Percentiles rank a stretch among this genome's conserved stretches.
These are phyloP conservation scores for Drosophila mayaguana DNA, from an alignment of 2,888 invertebrate genomes.

Conservation along the genomic window DNA sequence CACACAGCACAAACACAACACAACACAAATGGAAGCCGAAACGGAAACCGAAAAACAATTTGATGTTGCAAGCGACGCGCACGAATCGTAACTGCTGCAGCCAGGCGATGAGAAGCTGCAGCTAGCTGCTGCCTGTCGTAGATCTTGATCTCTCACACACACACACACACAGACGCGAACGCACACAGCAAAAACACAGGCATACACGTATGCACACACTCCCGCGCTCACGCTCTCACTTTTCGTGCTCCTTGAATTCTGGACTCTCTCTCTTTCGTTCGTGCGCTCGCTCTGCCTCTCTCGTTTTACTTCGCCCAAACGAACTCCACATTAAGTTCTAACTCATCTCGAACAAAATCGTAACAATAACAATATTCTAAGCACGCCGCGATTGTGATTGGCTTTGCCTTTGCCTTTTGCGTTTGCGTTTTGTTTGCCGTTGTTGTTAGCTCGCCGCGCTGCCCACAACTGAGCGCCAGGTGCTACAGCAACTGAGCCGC, in stretches of 20 bases:
- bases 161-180: background rate
- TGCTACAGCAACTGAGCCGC: constrained; percentile 56
- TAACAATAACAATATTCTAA: constrained; percentile 35
- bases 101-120: constrained; percentile 60
- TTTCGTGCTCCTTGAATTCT: constrained; percentile 31
- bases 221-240: constrained; percentile 39
- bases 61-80: constrained; percentile 69
- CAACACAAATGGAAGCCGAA: constrained; percentile 28
- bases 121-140: constrained; percentile 44
- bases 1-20: constrained; percentile 25
- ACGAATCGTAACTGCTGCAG: constrained; percentile 61
- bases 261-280: constrained; percentile 10
- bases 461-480: constrained; percentile 75
- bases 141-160: constrained; percentile 49
- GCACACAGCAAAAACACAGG: background rate
- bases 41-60: constrained; percentile 34
- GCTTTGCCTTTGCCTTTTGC: constrained; percentile 45
- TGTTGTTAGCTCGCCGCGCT: constrained; percentile 71
- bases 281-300: constrained; percentile 18
- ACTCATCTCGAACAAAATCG: constrained; percentile 5
- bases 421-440: constrained; percentile 59
- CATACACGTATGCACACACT: constrained; percentile 17
- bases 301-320: constrained; percentile 6
- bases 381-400: constrained; percentile 41
- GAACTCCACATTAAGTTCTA: constrained; percentile 56